phyloP scores from a whole-genome alignment of 2,888 invertebrate genomes.

The Serrognathus titanus region DNA sequence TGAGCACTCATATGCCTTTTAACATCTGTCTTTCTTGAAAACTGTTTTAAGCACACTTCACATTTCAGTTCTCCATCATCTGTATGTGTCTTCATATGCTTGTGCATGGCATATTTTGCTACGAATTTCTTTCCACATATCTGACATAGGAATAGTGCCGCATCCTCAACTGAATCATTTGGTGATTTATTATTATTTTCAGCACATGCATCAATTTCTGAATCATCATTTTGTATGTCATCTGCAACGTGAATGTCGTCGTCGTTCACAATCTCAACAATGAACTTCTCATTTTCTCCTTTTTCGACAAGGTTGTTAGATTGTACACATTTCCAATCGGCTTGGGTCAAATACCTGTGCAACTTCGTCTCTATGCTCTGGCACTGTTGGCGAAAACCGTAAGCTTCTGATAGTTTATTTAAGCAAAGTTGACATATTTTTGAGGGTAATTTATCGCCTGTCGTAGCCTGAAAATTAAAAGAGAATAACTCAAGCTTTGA shows the following conservation, averaged over 20 bases:
- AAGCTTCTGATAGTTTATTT: conserved; percentile 29
- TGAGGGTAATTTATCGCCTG: conserved; percentile 30
- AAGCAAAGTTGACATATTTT: conserved; percentile 34
- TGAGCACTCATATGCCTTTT: conserved; percentile 37
- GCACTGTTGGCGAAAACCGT: conserved; percentile 34
- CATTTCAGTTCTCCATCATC: conserved; percentile 27
- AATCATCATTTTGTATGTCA: conserved; percentile 4
- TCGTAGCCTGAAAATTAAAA: conserved; percentile 24
- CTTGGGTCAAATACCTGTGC: neutral
- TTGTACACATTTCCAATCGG: neutral
- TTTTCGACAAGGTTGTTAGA: neutral
- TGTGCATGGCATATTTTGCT: conserved; percentile 29
- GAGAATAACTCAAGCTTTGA: neutral
- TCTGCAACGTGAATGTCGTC: conserved; percentile 11
- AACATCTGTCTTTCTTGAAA: conserved; percentile 33
- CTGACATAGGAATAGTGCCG: conserved; percentile 20
- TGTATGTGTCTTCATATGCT: conserved; percentile 31
- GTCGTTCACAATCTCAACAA: neutral
- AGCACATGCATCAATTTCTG: conserved; percentile 1
- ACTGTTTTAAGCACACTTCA: conserved; percentile 27
- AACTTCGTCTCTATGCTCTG: conserved; percentile 28
- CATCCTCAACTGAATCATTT: conserved; percentile 5
- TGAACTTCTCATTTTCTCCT: neutral
- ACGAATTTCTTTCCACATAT: conserved; percentile 27
- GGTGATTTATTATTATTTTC: conserved; percentile 1